Evolutionary conservation across 1,140 invertebrate species (phyloP).

Genomic region (Sitodiplosis mosellana): DNA sequence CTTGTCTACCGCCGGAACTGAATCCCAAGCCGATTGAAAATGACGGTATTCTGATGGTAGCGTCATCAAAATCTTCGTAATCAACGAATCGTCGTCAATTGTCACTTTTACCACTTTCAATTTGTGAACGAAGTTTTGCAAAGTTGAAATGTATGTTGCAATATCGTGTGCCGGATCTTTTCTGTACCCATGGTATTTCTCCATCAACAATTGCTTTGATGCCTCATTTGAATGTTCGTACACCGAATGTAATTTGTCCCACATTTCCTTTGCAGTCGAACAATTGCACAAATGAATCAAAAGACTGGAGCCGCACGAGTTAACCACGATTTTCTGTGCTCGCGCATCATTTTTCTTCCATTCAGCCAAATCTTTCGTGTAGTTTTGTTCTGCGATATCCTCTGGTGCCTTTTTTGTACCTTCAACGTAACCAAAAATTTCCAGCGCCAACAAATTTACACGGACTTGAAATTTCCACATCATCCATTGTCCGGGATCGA

Average conservation of each 20-base stretch:
- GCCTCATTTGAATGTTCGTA: slow-evolving; percentile 22
- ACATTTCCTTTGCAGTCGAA: slow-evolving; percentile 18
- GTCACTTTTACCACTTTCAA: slow-evolving; percentile 11
- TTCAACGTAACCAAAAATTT: slow-evolving; percentile 5
- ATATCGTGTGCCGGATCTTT: slow-evolving; percentile 9
- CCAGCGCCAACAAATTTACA: slow-evolving; percentile 6
- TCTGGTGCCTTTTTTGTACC: neutral
- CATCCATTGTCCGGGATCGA: slow-evolving; percentile 6
- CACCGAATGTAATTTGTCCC: slow-evolving; percentile 14
- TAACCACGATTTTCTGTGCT: slow-evolving; percentile 13
- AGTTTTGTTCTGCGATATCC: too few species aligned
- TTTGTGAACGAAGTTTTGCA: slow-evolving; percentile 6
- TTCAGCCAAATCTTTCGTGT: neutral
- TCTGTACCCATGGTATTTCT: slow-evolving; percentile 14
- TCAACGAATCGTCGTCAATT: slow-evolving; percentile 11
- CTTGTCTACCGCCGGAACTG: too few species aligned
- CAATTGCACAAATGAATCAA: slow-evolving; percentile 18
- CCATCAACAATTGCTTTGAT: slow-evolving; percentile 17
- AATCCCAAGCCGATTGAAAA: too few species aligned
- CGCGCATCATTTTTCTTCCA: slow-evolving; percentile 8
- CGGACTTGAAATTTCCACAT: slow-evolving; percentile 12
- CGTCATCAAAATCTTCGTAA: slow-evolving; percentile 18
- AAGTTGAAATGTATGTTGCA: slow-evolving; percentile 8
- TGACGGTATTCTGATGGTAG: too few species aligned
- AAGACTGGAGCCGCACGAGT: slow-evolving; percentile 10